Evolutionary conservation across 1,140 invertebrate genomes (phyloP).

Genomic region (Eupeodes corollae): DNA sequence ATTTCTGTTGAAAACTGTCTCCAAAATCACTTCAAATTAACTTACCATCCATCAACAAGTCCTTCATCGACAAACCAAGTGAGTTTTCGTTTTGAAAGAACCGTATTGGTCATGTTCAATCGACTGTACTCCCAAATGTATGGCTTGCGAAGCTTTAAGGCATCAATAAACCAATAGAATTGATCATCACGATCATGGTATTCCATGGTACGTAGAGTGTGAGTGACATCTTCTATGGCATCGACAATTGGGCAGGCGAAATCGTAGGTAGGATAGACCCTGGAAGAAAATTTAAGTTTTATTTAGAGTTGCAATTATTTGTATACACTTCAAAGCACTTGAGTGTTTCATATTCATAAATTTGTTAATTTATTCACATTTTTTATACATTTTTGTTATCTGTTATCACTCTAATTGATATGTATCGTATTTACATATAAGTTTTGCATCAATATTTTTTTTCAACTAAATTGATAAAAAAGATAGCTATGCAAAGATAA

Average conservation of each 20-base stretch:
- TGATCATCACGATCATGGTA: conserved; percentile 97
- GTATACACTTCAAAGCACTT: too few relatives aligned
- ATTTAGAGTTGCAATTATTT: too few relatives aligned
- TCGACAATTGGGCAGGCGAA: conserved; percentile 99
- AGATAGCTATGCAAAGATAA: too few relatives aligned
- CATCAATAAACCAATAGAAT: conserved; percentile 94
- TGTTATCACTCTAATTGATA: too few relatives aligned
- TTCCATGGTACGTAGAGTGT: conserved; percentile 94
- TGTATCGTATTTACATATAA: too few relatives aligned
- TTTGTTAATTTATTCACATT: too few relatives aligned
- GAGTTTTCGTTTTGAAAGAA: conserved; percentile 92
- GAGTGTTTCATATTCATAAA: too few relatives aligned
- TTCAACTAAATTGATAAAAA: too few relatives aligned
- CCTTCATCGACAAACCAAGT: conserved; percentile 95
- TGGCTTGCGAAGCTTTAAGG: conserved; percentile 74
- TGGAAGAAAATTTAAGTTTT: conserved; percentile 38
- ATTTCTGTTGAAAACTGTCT: not conserved
- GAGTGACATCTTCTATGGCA: conserved; percentile 92
- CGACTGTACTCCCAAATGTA: conserved; percentile 93
- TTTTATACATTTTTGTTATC: too few relatives aligned
- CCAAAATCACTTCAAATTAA: conserved; percentile 31
- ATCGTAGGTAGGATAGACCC: conserved; percentile 98
- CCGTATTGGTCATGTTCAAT: conserved; percentile 95
- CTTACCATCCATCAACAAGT: conserved; percentile 84
- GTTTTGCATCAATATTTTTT: too few relatives aligned